Percentiles rank a stretch among this genome's conserved stretches.
These are phyloP conservation scores for Butorides virescens DNA, from an alignment of 2,113 vertebrate genomes.

Conservation along the genomic window DNA sequence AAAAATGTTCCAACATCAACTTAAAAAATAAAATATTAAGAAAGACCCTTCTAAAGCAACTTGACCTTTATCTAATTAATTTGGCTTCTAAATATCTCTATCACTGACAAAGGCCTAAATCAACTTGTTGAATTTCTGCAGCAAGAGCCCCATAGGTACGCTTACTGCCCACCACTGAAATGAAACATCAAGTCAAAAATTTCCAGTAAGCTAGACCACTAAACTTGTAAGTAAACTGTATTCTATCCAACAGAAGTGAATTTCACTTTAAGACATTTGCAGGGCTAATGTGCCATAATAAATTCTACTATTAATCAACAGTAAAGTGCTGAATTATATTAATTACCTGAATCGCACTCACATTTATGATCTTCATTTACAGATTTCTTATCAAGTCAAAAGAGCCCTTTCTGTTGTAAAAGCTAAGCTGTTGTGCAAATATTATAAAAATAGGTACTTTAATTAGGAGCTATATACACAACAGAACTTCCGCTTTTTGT, in stretches of 20 bases:
- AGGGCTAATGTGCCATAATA: conserved; percentile 86
- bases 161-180: background rate
- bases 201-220: background rate
- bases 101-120: background rate
- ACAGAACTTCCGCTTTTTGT: conserved; percentile 55
- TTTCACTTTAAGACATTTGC: conserved; percentile 88
- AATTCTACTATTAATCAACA: conserved; percentile 83
- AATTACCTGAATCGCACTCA: conserved; percentile 85
- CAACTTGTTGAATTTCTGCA: background rate
- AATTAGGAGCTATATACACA: conserved; percentile 64
- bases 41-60: background rate
- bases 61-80: background rate
- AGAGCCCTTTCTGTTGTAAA: conserved; percentile 93
- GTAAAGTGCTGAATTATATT: conserved; percentile 97
- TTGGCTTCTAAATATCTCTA: background rate
- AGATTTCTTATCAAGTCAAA: conserved; percentile 81
- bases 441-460: conserved; percentile 66
- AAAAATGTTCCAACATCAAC: background rate
- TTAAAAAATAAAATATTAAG: background rate
- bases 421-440: conserved; percentile 84
- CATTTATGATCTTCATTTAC: conserved; percentile 75
- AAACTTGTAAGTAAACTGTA: conserved; percentile 58
- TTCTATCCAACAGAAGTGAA: conserved; percentile 50
- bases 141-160: background rate
- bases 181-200: conserved; percentile 28